These are phyloP conservation scores for Autographa pulchrina DNA, from an alignment of 2,888 invertebrate species.

Conservation along the genomic window DNA sequence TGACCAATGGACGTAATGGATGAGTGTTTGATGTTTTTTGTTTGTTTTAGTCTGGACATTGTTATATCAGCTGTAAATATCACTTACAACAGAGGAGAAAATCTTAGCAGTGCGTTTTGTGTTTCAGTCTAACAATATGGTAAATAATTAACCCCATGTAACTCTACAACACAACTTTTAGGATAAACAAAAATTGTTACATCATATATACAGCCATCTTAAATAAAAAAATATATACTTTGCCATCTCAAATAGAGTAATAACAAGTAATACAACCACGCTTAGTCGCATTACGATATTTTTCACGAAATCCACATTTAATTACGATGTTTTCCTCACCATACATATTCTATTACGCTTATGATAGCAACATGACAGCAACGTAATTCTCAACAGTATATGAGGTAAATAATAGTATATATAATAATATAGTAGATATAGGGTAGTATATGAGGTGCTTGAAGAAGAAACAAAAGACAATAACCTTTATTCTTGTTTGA, in stretches of 20 bases:
- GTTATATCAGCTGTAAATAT: neutral
- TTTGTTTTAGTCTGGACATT: neutral
- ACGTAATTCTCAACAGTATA: neutral
- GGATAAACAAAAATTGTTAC: neutral
- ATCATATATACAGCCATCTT: no score
- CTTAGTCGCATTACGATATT: neutral
- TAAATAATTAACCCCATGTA: no score
- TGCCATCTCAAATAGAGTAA: no score
- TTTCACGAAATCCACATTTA: neutral
- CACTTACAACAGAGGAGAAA: neutral
- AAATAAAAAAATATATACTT: no score
- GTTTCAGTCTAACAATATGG: neutral
- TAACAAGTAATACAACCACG: neutral
- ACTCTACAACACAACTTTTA: no score
- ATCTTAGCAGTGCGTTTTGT: neutral
- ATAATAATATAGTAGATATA: no score
- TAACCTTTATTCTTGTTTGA: neutral
- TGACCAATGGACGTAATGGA: constrained; percentile 4
- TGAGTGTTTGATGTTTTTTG: constrained; percentile 4
- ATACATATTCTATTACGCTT: constrained; percentile 1
- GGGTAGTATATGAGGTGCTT: neutral
- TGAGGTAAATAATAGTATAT: no score
- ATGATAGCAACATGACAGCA: neutral
- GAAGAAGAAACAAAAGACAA: constrained; percentile 1
- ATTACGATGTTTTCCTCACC: neutral